Base-by-base conservation (phyloP, 2,113 vertebrate species). In the Turdus rufiventris region DNA sequence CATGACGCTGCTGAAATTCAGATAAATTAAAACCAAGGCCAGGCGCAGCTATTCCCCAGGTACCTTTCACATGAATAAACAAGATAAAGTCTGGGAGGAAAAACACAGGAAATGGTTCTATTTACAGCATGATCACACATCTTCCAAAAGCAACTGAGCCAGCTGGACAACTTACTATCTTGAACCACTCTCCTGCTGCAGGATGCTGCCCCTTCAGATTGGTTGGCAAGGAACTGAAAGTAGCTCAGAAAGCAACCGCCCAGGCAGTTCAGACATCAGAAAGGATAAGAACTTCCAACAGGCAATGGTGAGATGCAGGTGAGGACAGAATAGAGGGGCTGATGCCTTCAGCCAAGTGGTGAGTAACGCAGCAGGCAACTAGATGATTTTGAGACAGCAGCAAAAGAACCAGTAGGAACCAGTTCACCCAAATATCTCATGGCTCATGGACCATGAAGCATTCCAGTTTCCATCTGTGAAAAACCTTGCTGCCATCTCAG, bases 121-220 rank as follows among this genome's bases (percentile, higher is more conserved):
- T 95, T 96, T 96, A 84, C 88, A 90, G 92, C 88, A 88, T 80
- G 85, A 95, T 93, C 95, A 96, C 91, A 88, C 88, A 81, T 96
- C 96, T 95, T 95, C 88, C 94, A 95, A 95, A 96, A 95, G 92
- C 79, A 95, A 94, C 83, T 40, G 72, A 96, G 95, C 95, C 95
- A 96, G 95, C 91, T 96, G 96, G 91, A 95, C 92, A 90, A 51
- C 88, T 95, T 96, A 56, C 88, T 95, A 94, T 96, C 96, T 96
- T 95, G 91, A 96, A 95, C 94, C 72, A 94, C 72, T 91, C 85
- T 95, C 68, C 92, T 93, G 93, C 90, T 94, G 88, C 96, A 96
- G 92, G 95, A 95, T 96, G 79, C 91, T 96, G 92, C 91, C 94
- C 95, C 85, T 94, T 93, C 92, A 92, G 94, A 94, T 88, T 86